Evolutionary conservation across 2,797 vertebrate species (phyloP).

Genomic region (Fistularia commersonii): DNA sequence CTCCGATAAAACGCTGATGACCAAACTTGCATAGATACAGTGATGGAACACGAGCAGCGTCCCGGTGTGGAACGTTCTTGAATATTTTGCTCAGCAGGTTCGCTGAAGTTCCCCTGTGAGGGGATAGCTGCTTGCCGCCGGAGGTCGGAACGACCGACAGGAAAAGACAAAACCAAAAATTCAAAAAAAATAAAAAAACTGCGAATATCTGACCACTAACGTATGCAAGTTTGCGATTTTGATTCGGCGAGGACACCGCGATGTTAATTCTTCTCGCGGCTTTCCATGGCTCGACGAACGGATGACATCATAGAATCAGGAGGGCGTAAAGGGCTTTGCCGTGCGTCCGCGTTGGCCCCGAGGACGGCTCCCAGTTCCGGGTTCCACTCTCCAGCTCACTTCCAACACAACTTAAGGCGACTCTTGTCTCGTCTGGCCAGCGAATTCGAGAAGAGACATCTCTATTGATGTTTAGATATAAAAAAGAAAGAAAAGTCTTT

Average conservation of each 20-base stretch:
- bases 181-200: conserved; percentile 10
- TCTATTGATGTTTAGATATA: conserved; percentile 22
- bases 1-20: conserved; percentile 35
- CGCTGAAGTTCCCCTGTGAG: conserved; percentile 37
- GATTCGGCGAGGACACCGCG: conserved; percentile 29
- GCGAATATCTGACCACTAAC: conserved; percentile 55
- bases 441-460: conserved; percentile 50
- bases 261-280: conserved; percentile 8
- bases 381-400: no score
- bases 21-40: conserved; percentile 81
- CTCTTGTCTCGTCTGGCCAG: conserved; percentile 58
- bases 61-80: conserved; percentile 39
- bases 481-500: background rate
- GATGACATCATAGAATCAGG: conserved; percentile 69
- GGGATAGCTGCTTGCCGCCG: conserved; percentile 47
- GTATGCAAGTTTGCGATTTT: conserved; percentile 73
- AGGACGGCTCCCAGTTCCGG: conserved; percentile 1
- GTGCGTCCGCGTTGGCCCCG: conserved; percentile 37
- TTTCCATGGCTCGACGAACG: conserved; percentile 54
- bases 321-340: conserved; percentile 62
- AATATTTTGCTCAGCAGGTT: conserved; percentile 28
- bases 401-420: conserved; percentile 53
- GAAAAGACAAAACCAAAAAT: no score
- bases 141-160: conserved; percentile 35
- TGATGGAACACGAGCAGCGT: conserved; percentile 64